Evolutionary conservation across 2,797 vertebrate genomes (phyloP).

Genomic region (Pelochelys cantorii): DNA sequence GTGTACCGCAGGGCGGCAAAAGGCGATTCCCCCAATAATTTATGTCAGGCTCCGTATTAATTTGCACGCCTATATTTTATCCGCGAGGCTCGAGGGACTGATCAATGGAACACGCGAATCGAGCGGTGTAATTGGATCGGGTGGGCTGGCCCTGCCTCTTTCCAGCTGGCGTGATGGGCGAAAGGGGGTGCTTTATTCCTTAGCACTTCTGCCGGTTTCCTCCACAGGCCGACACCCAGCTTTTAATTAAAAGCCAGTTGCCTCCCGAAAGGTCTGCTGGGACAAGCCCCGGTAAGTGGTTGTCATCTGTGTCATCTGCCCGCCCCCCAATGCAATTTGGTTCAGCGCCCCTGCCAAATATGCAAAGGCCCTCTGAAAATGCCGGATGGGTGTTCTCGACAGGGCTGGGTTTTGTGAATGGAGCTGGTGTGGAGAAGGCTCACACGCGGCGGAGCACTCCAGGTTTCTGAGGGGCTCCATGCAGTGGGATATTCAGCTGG

Average conservation of each 20-base stretch:
- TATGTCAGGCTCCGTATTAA: not conserved
- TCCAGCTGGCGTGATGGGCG: not conserved
- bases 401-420: conserved; percentile 5
- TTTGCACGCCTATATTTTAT: not conserved
- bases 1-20: not conserved
- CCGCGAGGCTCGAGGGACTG: not conserved
- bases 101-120: not conserved
- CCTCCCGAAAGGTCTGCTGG: not conserved
- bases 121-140: not conserved
- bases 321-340: not conserved
- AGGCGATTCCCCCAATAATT: not conserved
- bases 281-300: not conserved
- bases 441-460: not conserved
- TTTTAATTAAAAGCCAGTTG: not conserved
- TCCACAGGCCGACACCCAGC: not conserved
- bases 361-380: not conserved
- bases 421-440: not conserved
- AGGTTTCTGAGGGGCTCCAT: not conserved
- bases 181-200: not conserved
- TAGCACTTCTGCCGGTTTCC: not conserved
- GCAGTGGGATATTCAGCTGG: not conserved
- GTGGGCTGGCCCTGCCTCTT: not conserved
- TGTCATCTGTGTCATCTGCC: not conserved
- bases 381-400: not conserved
- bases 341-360: not conserved